A percentile compares a stretch with the other conserved stretches of the same genome.
Conservation (phyloP, 2,797 vertebrate genomes). For the Centroberyx gerrardi region DNA sequence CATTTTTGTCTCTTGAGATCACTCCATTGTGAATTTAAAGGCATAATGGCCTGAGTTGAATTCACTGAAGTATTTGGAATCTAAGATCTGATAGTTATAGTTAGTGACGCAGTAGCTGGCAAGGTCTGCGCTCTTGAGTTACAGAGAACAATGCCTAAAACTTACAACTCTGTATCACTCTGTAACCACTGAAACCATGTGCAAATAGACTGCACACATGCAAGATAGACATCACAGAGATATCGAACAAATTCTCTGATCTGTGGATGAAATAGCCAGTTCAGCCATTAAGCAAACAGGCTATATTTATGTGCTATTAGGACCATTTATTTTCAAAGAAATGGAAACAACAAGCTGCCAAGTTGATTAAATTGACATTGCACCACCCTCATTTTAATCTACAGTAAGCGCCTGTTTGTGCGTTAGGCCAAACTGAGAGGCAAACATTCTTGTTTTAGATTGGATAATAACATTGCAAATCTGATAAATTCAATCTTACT, state of each 20-base stretch:
- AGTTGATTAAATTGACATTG: constrained; percentile 71
- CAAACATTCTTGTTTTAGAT: constrained; percentile 73
- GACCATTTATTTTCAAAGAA: constrained; percentile 83
- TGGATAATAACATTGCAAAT: constrained; percentile 79
- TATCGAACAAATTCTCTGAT: constrained; percentile 72
- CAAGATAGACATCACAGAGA: constrained; percentile 77
- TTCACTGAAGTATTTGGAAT: constrained; percentile 61
- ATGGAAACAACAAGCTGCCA: constrained; percentile 77
- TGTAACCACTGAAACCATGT: constrained; percentile 61
- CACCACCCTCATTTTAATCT: constrained; percentile 64
- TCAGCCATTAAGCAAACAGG: constrained; percentile 81
- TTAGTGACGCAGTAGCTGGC: constrained; percentile 53
- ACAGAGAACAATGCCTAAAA: constrained; percentile 69
- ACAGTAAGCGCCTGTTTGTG: constrained; percentile 68
- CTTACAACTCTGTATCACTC: constrained; percentile 40
- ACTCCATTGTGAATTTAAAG: constrained; percentile 40
- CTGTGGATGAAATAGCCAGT: constrained; percentile 71
- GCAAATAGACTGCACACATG: constrained; percentile 79
- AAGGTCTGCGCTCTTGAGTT: constrained; percentile 32
- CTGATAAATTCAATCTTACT: constrained; percentile 79
- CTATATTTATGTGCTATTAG: constrained; percentile 84
- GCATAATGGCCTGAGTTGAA: constrained; percentile 61
- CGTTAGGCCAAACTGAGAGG: constrained; percentile 57
- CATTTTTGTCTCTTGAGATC: constrained; percentile 35
- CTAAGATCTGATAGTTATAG: constrained; percentile 64